These are phyloP conservation scores for Cylloceria caligata DNA, from an alignment of 2,888 invertebrate genomes.

Conservation along the genomic window DNA sequence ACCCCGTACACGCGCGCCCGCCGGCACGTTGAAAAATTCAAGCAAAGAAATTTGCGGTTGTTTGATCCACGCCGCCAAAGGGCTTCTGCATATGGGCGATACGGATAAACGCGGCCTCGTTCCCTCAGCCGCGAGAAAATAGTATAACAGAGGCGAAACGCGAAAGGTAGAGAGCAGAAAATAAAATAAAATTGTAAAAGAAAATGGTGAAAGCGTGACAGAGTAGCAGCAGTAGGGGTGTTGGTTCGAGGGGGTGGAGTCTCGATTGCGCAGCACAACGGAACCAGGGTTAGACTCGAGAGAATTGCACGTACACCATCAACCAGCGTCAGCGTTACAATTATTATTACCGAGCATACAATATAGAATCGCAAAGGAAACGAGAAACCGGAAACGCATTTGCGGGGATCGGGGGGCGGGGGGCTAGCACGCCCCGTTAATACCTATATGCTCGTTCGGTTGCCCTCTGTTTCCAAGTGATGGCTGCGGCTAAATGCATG, in stretches of 20 bases:
- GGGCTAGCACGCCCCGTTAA: not conserved
- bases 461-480: conserved; percentile 48
- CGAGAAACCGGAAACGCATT: conserved; percentile 11
- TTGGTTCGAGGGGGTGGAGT: conserved; percentile 28
- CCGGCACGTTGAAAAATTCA: conserved; percentile 72
- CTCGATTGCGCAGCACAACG: conserved; percentile 49
- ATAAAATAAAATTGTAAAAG: conserved; percentile 34
- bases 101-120: conserved; percentile 9
- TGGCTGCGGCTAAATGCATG: conserved; percentile 72
- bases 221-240: conserved; percentile 28
- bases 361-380: conserved; percentile 24
- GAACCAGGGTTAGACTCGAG: conserved; percentile 37
- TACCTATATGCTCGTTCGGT: conserved; percentile 34
- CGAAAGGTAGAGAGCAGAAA: conserved; percentile 29
- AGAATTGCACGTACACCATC: conserved; percentile 7
- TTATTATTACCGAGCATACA: conserved; percentile 72
- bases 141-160: conserved; percentile 53
- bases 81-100: conserved; percentile 64
- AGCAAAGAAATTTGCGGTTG: conserved; percentile 81
- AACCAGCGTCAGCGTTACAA: conserved; percentile 73
- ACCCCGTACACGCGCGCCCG: conserved; percentile 49
- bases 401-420: no score
- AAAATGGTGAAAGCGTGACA: conserved; percentile 33
- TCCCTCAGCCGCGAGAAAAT: conserved; percentile 49
- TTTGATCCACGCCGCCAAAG: conserved; percentile 83